Evolutionary conservation across 2,888 invertebrate species (phyloP), one percentile per base, ranked within the genome.

Genomic region (Macrophya alboannulata): DNA sequence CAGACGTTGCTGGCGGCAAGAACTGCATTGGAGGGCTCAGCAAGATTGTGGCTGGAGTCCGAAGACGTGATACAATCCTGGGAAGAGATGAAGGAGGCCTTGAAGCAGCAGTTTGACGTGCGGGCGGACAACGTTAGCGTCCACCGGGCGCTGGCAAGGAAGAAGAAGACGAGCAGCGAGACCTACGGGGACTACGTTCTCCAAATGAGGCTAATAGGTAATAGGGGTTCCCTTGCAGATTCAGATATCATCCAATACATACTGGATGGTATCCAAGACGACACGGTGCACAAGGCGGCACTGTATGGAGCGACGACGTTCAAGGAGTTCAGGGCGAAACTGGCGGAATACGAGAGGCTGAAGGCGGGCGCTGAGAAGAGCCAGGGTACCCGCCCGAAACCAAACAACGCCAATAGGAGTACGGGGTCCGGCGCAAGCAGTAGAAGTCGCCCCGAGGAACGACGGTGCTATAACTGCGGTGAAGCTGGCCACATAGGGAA

Each of bases 211-310:
- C 25, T 15, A 55, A 55, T 65, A 31, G 40, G 37, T 8, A 25
- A 25, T 65, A 12, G 85, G 68, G 65, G n/a, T n/a, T 55, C 55
- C 4, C 55, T 55, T 0, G n/a, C 55, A 0, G 45, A 71, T 31
- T n/a, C 37, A 2, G 55, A 45, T n/a, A 17, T 84, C 0, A 79
- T 84, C 17, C 72, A 85, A n/a, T 85, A 85, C 21, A 84, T 85
- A 31, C 31, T 85, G 15, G 62, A 84, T 15, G 76, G 85, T 1
- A 85, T 85, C 4, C 55, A 71, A 4, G 85, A 76, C 55, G 45
- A 84, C 15, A 65, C 25, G 21, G 37, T 79, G 37, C 37, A 65
- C 12, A 84, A 84, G 37, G 71, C 43, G 8, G 40, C 65, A 9
- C 79, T 84, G 5, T 83, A 72, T 10, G 83, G 71, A n/a, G 84